Evolutionary conservation across 1,140 invertebrate genomes (phyloP).

Genomic region (Drosophila azteca): DNA sequence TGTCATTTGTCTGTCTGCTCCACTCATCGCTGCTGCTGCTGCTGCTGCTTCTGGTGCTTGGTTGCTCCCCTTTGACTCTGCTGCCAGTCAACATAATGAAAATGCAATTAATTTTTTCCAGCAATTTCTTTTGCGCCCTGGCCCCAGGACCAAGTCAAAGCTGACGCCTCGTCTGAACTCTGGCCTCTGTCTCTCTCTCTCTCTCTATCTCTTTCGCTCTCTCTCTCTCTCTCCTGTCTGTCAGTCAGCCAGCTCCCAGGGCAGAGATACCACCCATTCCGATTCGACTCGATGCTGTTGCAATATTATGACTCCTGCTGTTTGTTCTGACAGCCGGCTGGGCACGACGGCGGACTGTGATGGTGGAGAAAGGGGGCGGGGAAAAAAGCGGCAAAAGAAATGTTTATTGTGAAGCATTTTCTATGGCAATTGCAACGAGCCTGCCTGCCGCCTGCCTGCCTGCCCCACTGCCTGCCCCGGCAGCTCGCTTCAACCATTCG

Average conservation of each 20-base stretch:
- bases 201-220: constrained; percentile 7
- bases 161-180: constrained; percentile 46
- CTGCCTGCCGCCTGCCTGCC: constrained; percentile 19
- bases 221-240: constrained; percentile 20
- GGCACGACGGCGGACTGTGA: background rate
- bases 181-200: constrained; percentile 8
- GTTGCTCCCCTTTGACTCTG: constrained; percentile 49
- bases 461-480: constrained; percentile 12
- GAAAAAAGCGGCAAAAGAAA: constrained; percentile 57
- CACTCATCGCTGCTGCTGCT: constrained; percentile 16
- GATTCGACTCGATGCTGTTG: constrained; percentile 57
- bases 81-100: constrained; percentile 83
- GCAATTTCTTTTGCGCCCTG: constrained; percentile 72
- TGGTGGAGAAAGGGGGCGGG: background rate
- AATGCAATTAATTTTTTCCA: constrained; percentile 84
- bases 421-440: constrained; percentile 65
- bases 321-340: constrained; percentile 65
- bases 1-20: constrained; percentile 76
- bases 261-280: constrained; percentile 1
- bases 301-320: constrained; percentile 82
- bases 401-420: constrained; percentile 79
- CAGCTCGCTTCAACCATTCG: constrained; percentile 65
- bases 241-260: background rate
- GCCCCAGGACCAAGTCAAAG: constrained; percentile 49
- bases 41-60: background rate